Evolutionary conservation across 1,140 invertebrate species (phyloP).

Genomic region (Tribolium castaneum): DNA sequence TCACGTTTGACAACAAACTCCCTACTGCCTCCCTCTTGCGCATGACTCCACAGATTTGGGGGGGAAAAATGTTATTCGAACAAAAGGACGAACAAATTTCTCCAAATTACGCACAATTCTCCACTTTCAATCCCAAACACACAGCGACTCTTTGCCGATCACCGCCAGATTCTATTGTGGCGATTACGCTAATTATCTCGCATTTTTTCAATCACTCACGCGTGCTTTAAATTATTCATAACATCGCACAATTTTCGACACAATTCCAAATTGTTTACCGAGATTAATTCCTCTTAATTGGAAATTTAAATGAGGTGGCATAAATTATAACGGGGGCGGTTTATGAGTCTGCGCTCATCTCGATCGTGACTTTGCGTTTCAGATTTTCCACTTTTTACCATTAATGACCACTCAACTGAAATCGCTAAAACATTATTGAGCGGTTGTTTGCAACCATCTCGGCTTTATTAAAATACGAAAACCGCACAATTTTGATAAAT

Average conservation of each 20-base stretch:
- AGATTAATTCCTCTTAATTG: neutral
- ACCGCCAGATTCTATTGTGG: neutral
- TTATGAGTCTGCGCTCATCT: neutral
- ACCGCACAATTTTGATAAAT: too few relatives aligned
- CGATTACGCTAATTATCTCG: neutral
- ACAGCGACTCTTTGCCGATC: neutral
- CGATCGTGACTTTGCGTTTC: neutral
- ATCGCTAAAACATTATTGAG: too few relatives aligned
- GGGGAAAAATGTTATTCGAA: slow-evolving; percentile 31
- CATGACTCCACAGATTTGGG: slow-evolving; percentile 14
- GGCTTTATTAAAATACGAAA: too few relatives aligned
- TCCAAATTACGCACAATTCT: neutral
- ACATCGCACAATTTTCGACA: neutral
- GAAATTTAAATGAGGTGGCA: neutral
- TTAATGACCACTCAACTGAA: neutral
- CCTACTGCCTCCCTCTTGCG: neutral
- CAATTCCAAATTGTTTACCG: neutral
- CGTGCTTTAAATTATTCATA: neutral
- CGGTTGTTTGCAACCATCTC: too few relatives aligned
- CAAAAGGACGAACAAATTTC: slow-evolving; percentile 19
- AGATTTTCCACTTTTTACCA: too few relatives aligned
- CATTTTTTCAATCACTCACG: neutral
- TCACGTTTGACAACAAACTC: slow-evolving; percentile 19
- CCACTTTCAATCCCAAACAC: neutral
- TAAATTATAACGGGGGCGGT: neutral